Percentiles rank a stretch among this genome's conserved stretches.
phyloP scores from a whole-genome alignment of 35 echinoderm and acorn worm species.

The Diadema setosum region DNA sequence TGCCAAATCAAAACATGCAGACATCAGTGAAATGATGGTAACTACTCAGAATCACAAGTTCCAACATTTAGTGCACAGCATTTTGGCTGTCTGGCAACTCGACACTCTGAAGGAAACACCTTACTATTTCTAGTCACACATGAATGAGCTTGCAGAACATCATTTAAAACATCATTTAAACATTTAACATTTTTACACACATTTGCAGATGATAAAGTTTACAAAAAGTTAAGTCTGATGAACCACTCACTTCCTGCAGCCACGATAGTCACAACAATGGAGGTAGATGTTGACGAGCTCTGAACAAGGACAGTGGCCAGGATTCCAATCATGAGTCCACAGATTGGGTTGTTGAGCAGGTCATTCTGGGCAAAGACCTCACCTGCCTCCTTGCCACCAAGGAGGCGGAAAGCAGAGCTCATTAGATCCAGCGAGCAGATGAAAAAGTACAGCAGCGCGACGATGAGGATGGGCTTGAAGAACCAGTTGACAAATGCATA shows the following conservation, averaged over 20 bases:
- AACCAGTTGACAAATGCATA: conserved; percentile 62
- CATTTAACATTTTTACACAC: too few species aligned
- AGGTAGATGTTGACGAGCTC: conserved; percentile 96
- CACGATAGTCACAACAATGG: conserved; percentile 97
- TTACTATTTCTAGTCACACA: background rate
- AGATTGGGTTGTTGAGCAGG: conserved; percentile 86
- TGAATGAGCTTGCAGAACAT: background rate
- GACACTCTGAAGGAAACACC: background rate
- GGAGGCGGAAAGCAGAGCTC: conserved; percentile 94
- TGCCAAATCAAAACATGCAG: background rate
- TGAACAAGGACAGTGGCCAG: conserved; percentile 94
- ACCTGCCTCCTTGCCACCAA: conserved; percentile 91
- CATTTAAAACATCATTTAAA: too few species aligned
- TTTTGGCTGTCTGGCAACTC: background rate
- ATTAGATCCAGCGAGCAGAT: conserved; percentile 95
- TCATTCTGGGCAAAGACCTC: conserved; percentile 74
- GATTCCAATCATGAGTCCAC: conserved; percentile 96
- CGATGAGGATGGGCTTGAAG: conserved; percentile 39
- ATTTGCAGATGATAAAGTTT: too few species aligned
- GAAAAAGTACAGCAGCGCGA: conserved; percentile 82
- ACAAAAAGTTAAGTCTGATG: background rate
- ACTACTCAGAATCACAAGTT: background rate
- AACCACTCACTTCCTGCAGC: conserved; percentile 95
- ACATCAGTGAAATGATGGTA: background rate
- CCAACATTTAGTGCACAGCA: background rate